A percentile compares a stretch with the other conserved stretches of the same genome.
These are phyloP conservation scores for Yponomeuta malinellus DNA, from an alignment of 2,888 invertebrate species.

Conservation along the genomic window DNA sequence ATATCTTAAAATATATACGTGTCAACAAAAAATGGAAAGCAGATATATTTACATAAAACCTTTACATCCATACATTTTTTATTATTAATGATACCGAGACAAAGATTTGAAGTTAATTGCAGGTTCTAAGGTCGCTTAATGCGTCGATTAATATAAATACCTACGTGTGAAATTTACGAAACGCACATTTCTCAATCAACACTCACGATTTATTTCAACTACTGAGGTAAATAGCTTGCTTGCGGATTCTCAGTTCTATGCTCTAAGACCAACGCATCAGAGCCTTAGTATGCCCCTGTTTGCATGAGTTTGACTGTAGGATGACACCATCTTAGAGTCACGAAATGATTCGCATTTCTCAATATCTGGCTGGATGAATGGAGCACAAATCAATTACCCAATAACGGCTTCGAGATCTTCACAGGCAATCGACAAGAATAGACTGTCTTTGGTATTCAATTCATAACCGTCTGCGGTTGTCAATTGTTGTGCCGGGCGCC, in stretches of 20 bases:
- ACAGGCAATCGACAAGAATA: neutral
- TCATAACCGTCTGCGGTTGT: neutral
- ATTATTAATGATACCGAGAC: neutral
- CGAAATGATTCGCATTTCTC: constrained; percentile 1
- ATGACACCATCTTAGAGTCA: neutral
- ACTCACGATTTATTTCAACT: constrained; percentile 8
- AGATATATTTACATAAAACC: too few species aligned
- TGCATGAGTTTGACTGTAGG: neutral
- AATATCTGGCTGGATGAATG: neutral
- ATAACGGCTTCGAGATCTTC: neutral
- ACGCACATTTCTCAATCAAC: neutral
- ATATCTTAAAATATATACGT: too few species aligned
- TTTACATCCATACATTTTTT: too few species aligned
- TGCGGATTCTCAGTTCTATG: neutral
- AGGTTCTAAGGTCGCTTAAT: neutral
- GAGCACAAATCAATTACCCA: neutral
- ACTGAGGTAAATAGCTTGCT: neutral
- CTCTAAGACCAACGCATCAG: neutral
- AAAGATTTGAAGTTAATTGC: neutral
- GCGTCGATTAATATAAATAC: constrained; percentile 13
- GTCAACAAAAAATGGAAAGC: too few species aligned
- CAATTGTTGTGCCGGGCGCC: neutral
- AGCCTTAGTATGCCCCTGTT: neutral
- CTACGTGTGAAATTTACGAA: neutral
- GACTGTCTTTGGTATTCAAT: constrained; percentile 3